Evolutionary conservation across 2,888 invertebrate genomes (phyloP).

Genomic region (Yponomeuta plumbellus): DNA sequence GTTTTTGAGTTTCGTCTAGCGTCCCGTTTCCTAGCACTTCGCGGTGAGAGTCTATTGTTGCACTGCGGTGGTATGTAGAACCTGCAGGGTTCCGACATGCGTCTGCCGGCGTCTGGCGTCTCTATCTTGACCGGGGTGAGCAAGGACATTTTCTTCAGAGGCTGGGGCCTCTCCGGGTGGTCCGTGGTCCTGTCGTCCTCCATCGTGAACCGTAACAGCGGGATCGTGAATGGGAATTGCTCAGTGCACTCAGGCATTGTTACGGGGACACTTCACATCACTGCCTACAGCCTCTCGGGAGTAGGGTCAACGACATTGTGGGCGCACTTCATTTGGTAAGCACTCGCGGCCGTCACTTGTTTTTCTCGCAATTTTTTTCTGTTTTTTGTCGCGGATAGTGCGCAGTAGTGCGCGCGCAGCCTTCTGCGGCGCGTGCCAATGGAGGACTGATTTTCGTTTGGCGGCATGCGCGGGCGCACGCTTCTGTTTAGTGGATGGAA

Average conservation of each 20-base stretch:
- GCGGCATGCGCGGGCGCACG: conserved; percentile 23
- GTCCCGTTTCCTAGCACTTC: conserved; percentile 63
- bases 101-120: conserved; percentile 57
- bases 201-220: conserved; percentile 69
- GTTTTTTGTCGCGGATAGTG: conserved; percentile 24
- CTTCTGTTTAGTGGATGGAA: background rate
- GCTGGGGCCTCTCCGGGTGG: conserved; percentile 49
- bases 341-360: conserved; percentile 9
- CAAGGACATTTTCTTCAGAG: conserved; percentile 63
- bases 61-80: conserved; percentile 70
- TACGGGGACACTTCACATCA: conserved; percentile 23
- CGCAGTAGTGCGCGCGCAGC: conserved; percentile 36
- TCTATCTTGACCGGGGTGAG: conserved; percentile 67
- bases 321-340: conserved; percentile 10
- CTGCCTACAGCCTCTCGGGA: conserved; percentile 30
- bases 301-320: conserved; percentile 48
- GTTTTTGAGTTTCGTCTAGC: conserved; percentile 53
- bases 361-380: conserved; percentile 26
- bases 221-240: conserved; percentile 62
- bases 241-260: conserved; percentile 72
- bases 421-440: conserved; percentile 32
- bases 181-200: conserved; percentile 51
- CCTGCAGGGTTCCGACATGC: conserved; percentile 60
- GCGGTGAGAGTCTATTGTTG: conserved; percentile 62
- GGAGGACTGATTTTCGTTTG: conserved; percentile 32